Conservation (phyloP, 30 jellyfish, hydroid and myxozoan species). For the Catostylus mosaicus region DNA sequence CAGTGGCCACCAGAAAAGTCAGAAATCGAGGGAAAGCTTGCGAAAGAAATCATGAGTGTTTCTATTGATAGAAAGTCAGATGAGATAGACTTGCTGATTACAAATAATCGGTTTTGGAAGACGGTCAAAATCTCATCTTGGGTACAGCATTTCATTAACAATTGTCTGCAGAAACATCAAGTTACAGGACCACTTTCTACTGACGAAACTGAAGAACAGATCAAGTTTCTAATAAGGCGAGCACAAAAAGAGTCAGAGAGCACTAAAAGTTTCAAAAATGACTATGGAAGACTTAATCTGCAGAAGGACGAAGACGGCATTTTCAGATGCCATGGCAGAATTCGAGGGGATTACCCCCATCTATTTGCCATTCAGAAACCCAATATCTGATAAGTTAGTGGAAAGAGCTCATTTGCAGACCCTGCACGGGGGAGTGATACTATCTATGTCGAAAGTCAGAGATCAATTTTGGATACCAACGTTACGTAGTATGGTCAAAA, state of each 20-base stretch:
- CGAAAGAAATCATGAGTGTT: conserved; percentile 36
- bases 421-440: conserved; percentile 54
- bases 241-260: conserved; percentile 33
- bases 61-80: conserved; percentile 3
- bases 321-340: conserved; percentile 29
- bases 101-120: conserved; percentile 8
- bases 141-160: conserved; percentile 42
- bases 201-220: conserved; percentile 50
- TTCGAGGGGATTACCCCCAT: conserved; percentile 53
- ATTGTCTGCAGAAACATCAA: conserved; percentile 20
- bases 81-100: conserved; percentile 5
- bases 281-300: conserved; percentile 20
- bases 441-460: conserved; percentile 24
- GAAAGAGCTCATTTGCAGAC: conserved; percentile 22
- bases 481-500: conserved; percentile 11
- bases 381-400: conserved; percentile 36
- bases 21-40: conserved; percentile 43
- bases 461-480: conserved; percentile 30
- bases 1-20: conserved; percentile 70
- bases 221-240: conserved; percentile 19
- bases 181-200: conserved; percentile 61
- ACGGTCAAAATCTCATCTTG: conserved; percentile 43
- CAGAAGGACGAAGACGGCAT: conserved; percentile 29
- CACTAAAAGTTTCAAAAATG: conserved; percentile 32
- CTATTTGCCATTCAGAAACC: conserved; percentile 9